These are phyloP conservation scores for Lithobius niger DNA, from an alignment of 1,140 invertebrate species.

Conservation along the genomic window DNA sequence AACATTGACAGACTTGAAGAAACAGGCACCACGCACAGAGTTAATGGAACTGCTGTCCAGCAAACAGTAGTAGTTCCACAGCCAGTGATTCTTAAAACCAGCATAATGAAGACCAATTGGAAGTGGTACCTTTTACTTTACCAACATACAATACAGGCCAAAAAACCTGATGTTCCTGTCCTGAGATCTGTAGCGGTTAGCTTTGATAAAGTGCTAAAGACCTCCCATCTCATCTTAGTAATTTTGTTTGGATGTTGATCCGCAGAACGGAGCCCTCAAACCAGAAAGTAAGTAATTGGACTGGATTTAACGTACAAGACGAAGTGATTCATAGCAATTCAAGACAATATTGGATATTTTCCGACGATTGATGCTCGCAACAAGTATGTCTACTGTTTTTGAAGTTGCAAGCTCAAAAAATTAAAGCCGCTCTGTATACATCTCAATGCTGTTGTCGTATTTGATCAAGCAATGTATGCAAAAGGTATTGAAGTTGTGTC, in stretches of 20 bases:
- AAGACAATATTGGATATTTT: constrained; percentile 7
- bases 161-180: neutral
- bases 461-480: no score
- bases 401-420: constrained; percentile 9
- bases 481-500: no score
- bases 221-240: neutral
- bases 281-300: constrained; percentile 6
- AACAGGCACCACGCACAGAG: constrained; percentile 20
- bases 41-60: constrained; percentile 22
- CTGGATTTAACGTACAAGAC: constrained; percentile 2
- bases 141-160: neutral
- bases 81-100: neutral
- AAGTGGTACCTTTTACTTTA: neutral
- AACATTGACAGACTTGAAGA: constrained; percentile 22
- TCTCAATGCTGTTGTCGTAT: no score
- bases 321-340: neutral
- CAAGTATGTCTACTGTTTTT: constrained; percentile 12
- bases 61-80: neutral
- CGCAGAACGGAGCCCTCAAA: neutral
- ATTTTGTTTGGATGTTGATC: constrained; percentile 6
- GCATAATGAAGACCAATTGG: neutral
- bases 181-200: neutral
- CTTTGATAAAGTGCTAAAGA: neutral
- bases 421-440: no score
- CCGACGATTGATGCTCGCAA: constrained; percentile 11